Base-by-base conservation (phyloP, 2,888 invertebrate genomes). In the Teleogryllus oceanicus region DNA sequence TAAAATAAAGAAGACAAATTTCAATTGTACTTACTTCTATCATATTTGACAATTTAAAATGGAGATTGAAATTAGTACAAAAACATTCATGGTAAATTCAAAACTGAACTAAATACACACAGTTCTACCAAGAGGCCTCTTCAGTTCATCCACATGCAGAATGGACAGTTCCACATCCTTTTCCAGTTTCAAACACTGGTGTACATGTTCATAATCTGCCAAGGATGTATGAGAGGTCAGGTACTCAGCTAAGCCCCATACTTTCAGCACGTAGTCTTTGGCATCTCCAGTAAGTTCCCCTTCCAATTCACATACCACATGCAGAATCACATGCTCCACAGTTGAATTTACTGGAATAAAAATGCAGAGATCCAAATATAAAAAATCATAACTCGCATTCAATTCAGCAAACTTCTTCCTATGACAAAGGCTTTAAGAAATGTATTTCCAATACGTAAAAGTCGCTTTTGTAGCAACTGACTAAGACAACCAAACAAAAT, bases 131-230 rank as follows among this genome's bases (percentile, higher is more conserved):
- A 94, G 92, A 0, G 92, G 91, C 85, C 91, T 88, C 83, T 92
- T 90, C 82, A 93, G 91, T 80, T 91, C 90, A 83, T 92, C 90
- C 51, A 89, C 89, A 78, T 88, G 88, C 80, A 87, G 85, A 78
- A 88, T 85, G 80, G 90, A 87, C 82, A 95, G 86, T 74, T 91
- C 89, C 2, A 97, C 94, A 87, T 97, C 97, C 85, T 94, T 92
- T 86, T 98, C 97, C 85, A 97, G 88, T 85, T 98, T 97, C 81
- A 97, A 93, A 86, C 98, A 97, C 84, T 94, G 93, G 84, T 98
- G 96, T 80, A 98, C 94, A 86, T 97, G 97, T 86, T 96, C 96
- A 86, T 97, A 95, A 86, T 97, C 96, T 82, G 94, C 93, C 51
- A 98, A 90, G 16, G 92, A 91, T 62, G 95, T 94, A 79, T 95